Conservation (phyloP, 2,113 vertebrate species). For the Neogale vison region DNA sequence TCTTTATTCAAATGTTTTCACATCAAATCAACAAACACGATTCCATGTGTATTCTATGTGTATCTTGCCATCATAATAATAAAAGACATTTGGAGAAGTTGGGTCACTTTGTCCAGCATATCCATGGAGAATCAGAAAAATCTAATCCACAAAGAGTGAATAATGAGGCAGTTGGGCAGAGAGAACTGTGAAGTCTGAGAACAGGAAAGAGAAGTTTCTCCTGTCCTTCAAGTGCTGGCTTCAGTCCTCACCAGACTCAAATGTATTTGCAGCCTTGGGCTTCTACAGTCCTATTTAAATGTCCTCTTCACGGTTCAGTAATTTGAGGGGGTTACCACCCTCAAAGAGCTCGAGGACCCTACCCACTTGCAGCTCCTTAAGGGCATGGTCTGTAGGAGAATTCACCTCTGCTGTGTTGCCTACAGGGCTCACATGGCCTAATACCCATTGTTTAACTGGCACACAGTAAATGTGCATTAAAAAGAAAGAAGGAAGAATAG, state of each 20-base stretch:
- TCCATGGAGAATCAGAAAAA: background rate
- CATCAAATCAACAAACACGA: background rate
- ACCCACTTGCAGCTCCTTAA: background rate
- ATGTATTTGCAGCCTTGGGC: background rate
- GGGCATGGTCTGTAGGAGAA: background rate
- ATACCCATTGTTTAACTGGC: background rate
- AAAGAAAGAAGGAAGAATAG: slow-evolving; percentile 8
- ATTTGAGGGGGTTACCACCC: background rate
- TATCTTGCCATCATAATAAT: background rate
- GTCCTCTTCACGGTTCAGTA: background rate
- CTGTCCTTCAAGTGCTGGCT: background rate
- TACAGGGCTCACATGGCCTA: background rate
- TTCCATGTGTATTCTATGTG: background rate
- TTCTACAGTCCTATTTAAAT: background rate
- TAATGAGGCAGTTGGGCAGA: background rate
- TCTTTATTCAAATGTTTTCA: background rate
- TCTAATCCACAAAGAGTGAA: background rate
- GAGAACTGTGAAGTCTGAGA: background rate
- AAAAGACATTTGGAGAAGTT: background rate
- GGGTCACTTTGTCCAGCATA: background rate
- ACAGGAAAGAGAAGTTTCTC: background rate
- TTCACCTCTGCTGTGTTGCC: background rate
- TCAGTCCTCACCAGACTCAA: background rate
- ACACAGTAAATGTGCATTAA: background rate
- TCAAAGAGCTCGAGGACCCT: background rate